phyloP scores from a whole-genome alignment of 2,888 invertebrate species.

The Ethmia dodecea region DNA sequence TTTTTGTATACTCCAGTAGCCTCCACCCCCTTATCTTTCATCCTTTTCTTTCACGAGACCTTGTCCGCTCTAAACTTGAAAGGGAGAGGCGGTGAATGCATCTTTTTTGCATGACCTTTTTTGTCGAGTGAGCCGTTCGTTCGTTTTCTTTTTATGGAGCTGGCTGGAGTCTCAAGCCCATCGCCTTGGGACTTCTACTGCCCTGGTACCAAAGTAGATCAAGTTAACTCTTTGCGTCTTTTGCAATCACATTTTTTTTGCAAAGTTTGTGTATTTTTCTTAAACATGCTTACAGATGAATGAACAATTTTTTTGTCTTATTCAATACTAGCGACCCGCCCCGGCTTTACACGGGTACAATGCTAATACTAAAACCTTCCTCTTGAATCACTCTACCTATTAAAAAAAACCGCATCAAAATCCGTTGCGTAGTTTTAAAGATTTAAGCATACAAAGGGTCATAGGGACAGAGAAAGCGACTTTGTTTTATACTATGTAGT shows the following conservation, averaged over 20 bases:
- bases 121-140: conserved; percentile 25
- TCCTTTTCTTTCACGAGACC: conserved; percentile 7
- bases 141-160: conserved; percentile 21
- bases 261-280: conserved; percentile 4
- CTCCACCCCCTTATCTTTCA: conserved; percentile 5
- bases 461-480: too few relatives aligned
- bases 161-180: conserved; percentile 6
- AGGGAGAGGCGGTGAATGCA: conserved; percentile 24
- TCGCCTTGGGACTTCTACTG: conserved; percentile 30
- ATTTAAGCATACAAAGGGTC: too few relatives aligned
- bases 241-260: not conserved
- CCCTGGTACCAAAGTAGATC: conserved; percentile 53
- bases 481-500: too few relatives aligned
- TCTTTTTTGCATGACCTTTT: conserved; percentile 21
- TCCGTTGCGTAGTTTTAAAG: not conserved
- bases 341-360: not conserved
- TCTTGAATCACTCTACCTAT: not conserved
- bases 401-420: not conserved
- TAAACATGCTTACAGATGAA: too few relatives aligned
- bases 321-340: too few relatives aligned
- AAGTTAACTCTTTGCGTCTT: conserved; percentile 25
- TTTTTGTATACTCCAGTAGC: conserved; percentile 4
- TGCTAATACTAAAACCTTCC: not conserved
- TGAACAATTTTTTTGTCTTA: too few relatives aligned
- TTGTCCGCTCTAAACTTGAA: conserved; percentile 14